Evolutionary conservation across 2,797 vertebrate genomes (phyloP).

Genomic region (Limnodromus scolopaceus): DNA sequence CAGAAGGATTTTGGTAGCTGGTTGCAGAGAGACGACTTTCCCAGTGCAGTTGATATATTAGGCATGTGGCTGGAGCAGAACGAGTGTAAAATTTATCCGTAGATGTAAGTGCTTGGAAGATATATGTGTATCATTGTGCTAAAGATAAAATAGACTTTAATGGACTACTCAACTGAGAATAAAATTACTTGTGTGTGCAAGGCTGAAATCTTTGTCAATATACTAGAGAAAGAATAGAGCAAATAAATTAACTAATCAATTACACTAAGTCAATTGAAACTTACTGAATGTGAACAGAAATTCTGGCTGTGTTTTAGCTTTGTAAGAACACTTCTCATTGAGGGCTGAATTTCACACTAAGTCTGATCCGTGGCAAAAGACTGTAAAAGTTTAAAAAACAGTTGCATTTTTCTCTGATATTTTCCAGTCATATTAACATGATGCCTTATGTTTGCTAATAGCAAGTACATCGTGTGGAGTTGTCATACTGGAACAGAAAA

Average conservation of each 20-base stretch:
- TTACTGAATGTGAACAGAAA: not conserved
- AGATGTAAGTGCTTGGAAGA: not conserved
- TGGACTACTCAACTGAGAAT: not conserved
- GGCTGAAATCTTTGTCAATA: conserved; percentile 27
- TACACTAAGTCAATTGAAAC: not conserved
- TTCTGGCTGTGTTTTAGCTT: not conserved
- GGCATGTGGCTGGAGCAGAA: not conserved
- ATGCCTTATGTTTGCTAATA: not conserved
- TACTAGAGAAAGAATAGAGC: not conserved
- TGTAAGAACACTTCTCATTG: not conserved
- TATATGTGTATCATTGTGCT: not conserved
- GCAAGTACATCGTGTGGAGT: not conserved
- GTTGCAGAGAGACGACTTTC: not conserved
- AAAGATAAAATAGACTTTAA: conserved; percentile 20
- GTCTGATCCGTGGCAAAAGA: not conserved
- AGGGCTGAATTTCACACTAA: not conserved
- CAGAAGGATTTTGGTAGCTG: not conserved
- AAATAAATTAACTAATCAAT: conserved; percentile 37
- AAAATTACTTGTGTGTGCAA: not conserved
- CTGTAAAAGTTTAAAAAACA: not conserved
- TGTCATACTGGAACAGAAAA: not conserved
- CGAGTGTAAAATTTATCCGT: not conserved
- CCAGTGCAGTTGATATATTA: not conserved
- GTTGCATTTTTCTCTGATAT: not conserved
- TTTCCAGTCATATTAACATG: not conserved